Percentiles rank a stretch among this genome's conserved stretches.
These are phyloP conservation scores for Ellobius talpinus DNA, from an alignment of 2,113 vertebrate species.

Conservation along the genomic window DNA sequence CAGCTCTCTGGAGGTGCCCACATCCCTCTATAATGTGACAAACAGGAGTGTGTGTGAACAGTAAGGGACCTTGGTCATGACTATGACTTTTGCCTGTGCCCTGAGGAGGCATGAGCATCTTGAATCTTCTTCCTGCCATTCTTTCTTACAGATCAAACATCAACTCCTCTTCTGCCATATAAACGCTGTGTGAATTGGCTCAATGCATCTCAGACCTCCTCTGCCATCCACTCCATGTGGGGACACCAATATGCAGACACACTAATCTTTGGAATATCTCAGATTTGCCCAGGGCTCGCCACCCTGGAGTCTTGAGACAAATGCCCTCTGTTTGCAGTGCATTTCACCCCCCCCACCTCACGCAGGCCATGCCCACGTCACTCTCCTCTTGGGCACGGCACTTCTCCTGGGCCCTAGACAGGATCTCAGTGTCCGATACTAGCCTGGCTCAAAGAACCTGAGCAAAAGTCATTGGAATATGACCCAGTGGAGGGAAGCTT, in stretches of 20 bases:
- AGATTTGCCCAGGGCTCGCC: neutral
- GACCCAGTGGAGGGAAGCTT: neutral
- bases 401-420: neutral
- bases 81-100: neutral
- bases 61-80: neutral
- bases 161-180: neutral
- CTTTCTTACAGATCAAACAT: neutral
- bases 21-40: neutral
- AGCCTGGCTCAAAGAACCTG: neutral
- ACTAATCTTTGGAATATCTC: neutral
- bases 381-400: neutral
- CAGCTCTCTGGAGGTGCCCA: neutral
- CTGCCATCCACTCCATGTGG: neutral
- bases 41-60: neutral
- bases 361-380: rapidly evolving
- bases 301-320: no score
- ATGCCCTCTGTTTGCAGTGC: no score
- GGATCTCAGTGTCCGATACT: neutral
- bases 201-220: no score
- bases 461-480: neutral
- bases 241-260: neutral
- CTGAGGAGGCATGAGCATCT: neutral
- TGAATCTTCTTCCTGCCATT: neutral
- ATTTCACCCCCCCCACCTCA: neutral
- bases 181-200: neutral